These are phyloP conservation scores for Tholera decimalis DNA, from an alignment of 2,888 invertebrate genomes.

Conservation along the genomic window DNA sequence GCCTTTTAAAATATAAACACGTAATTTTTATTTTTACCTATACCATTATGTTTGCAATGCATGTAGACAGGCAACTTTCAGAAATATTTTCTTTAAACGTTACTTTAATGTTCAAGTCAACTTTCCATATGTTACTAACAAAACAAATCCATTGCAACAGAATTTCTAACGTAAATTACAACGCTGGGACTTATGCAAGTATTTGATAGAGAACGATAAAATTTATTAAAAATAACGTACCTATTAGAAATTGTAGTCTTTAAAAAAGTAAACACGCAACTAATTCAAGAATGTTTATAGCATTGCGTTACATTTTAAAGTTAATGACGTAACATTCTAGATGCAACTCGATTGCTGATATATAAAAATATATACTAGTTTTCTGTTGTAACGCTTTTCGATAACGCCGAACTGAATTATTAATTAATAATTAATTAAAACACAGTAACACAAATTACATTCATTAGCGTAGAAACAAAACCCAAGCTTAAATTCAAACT, in stretches of 20 bases:
- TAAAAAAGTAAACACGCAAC: slow-evolving; percentile 35
- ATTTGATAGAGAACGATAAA: slow-evolving; percentile 26
- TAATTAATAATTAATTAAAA: too few relatives aligned
- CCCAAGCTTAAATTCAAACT: too few relatives aligned
- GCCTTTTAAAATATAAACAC: slow-evolving; percentile 4
- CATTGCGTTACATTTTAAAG: neutral
- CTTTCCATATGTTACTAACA: slow-evolving; percentile 12
- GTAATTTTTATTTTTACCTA: neutral
- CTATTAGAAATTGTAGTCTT: slow-evolving; percentile 2
- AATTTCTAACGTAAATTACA: slow-evolving; percentile 18
- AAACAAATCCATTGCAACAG: slow-evolving; percentile 19
- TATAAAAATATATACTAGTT: neutral
- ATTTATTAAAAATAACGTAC: slow-evolving; percentile 1
- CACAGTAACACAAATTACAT: too few relatives aligned
- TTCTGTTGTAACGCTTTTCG: too few relatives aligned
- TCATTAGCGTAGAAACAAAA: too few relatives aligned
- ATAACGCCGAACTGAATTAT: too few relatives aligned
- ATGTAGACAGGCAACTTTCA: neutral
- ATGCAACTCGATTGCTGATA: neutral
- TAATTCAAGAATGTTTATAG: slow-evolving; percentile 12
- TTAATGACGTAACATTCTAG: neutral
- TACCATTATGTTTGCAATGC: neutral
- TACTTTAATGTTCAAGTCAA: slow-evolving; percentile 3
- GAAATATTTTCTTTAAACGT: slow-evolving; percentile 16
- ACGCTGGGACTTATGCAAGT: slow-evolving; percentile 20